Evolutionary conservation across 2,113 vertebrate species (phyloP), one percentile per base, ranked within the genome.

Genomic region (Melanotaenia duboulayi): DNA sequence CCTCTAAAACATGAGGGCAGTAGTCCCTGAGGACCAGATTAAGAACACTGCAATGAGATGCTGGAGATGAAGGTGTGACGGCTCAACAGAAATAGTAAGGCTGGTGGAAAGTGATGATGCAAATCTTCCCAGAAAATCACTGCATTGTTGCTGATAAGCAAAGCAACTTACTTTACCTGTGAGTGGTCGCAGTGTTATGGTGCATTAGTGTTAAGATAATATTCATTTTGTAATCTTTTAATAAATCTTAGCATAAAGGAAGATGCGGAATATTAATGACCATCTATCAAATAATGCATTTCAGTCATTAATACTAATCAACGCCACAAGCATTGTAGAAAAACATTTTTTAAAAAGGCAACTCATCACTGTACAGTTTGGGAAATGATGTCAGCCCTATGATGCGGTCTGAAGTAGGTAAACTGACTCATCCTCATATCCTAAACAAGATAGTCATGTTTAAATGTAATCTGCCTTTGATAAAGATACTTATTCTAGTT

Each of bases 371-470:
- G 35, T 28, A 8, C 2, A 28, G 35, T 19, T 65, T 44, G 48
- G 28, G 39, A 75, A 71, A 72, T 68, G 39, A 73, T 52, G 39
- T 67, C 50, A 67, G 9, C 59, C 4, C 24, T 46, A 35, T 55
- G 74, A 67, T 13, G 46, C 25, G n/a, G 19, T 46, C 56, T 49
- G 40, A 63, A 32, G 20, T 13, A 23, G 55, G 50, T 0, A 12
- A 59, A 61, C 12, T 66, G 24, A 57, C 17, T n/a, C 44, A n/a
- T 48, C 44, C 44, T 19, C 40, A 8, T 5, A 6, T 48, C 17
- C 44, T 48, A 48, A n/a, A 48, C 44, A 19, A 17, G 14, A 46
- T 17, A 16, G 14, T 48, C 44, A 48, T 48, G 11, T 48, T 48
- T n/a, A 19, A 46, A 46, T 16, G 44, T 46, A 7, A 48, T 17